Evolutionary conservation across 2,797 vertebrate species (phyloP), one percentile per base, ranked within the genome.

Genomic region (Chloroceryle amazona): DNA sequence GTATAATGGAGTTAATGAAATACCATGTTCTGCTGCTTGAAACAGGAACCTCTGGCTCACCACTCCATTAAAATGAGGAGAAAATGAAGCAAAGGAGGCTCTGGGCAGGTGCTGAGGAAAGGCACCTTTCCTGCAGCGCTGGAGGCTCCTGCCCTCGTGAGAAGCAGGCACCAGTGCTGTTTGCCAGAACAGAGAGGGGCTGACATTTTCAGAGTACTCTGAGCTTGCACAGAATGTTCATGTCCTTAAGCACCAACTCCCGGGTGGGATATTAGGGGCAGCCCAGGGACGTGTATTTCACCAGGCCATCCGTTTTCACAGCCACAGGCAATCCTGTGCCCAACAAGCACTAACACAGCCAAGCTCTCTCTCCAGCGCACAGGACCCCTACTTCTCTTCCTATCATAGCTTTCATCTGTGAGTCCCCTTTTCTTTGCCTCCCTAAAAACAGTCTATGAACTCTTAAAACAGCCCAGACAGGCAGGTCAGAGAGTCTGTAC

Each of bases 1-100:
- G 89, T 96, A 91, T 96, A 96, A 97, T 71, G 72, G 33, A 96
- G 81, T 81, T 97, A 97, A 98, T 94, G 89, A 97, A 96, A 93
- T 92, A 94, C 96, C 96, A 74, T 5, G 42, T 86, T 94, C 93
- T 94, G 85, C 85, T 85, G 61, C 89, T 96, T 96, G 87, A 90
- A 91, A 82, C 13, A 89, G 91, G 88, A 95, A 96, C 91, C 93
- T 97, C 93, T 94, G 68, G 90, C 75, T 96, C 35, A 86, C 54
- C 63, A 86, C 2, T 29, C 83, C 10, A 62, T 79, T 92, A 95
- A 95, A 97, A 91, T 2, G 23, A 87, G 65, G 60, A 6, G 33
- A 52, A 78, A 90, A 95, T 5, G 7, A 75, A 73, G 73, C 29
- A 81, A 72, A 87, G 7, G 15, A 67, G 18, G 21, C 20, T 80